A percentile compares a stretch with the other conserved stretches of the same genome.
Conservation (phyloP, 2,888 invertebrate genomes). For the Ceriagrion tenellum region DNA sequence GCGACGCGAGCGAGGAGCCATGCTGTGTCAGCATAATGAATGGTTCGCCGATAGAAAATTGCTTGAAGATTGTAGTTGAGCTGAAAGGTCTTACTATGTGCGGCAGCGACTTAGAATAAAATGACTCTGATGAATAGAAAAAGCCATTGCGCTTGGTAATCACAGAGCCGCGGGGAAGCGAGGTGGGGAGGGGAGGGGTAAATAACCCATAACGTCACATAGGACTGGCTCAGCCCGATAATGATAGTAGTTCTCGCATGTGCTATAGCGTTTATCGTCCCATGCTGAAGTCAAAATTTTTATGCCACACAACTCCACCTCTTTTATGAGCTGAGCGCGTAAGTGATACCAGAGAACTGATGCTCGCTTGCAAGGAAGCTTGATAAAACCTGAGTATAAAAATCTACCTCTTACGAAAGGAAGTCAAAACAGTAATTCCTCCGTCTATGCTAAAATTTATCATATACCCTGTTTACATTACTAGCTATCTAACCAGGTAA, state of each 20-base stretch:
- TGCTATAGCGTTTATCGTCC: background rate
- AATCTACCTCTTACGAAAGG: no score
- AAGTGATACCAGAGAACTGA: no score
- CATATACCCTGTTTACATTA: no score
- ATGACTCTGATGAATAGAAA: background rate
- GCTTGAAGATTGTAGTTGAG: background rate
- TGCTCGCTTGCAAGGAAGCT: no score
- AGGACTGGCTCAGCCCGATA: background rate
- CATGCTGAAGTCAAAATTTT: no score
- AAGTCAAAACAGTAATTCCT: no score
- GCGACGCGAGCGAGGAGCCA: background rate
- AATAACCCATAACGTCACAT: background rate
- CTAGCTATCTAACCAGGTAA: no score
- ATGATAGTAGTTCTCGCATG: background rate
- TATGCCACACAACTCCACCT: no score
- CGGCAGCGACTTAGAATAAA: background rate
- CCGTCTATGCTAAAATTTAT: no score
- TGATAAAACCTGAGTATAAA: no score
- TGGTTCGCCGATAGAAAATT: background rate
- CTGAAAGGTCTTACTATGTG: background rate
- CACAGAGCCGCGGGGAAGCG: background rate
- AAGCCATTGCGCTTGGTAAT: background rate
- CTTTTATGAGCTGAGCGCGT: no score
- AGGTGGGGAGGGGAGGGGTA: background rate
- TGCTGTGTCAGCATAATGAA: background rate